Conservation (phyloP, 2,797 vertebrate species). For the Acanthurus lineatus region DNA sequence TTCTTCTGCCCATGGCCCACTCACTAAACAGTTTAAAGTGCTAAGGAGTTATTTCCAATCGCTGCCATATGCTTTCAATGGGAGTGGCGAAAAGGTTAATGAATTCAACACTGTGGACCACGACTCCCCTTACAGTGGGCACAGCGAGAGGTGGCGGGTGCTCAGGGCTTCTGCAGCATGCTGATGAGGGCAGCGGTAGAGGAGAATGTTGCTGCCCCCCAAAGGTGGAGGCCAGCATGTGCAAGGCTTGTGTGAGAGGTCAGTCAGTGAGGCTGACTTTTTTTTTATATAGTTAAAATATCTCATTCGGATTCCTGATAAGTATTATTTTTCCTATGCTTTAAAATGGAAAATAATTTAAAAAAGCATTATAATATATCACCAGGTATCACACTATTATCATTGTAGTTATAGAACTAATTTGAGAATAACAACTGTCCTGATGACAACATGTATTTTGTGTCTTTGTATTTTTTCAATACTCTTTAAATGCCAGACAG, state of each 20-base stretch:
- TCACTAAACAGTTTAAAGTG: conserved; percentile 74
- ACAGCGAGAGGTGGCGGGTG: conserved; percentile 51
- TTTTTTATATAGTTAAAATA: background rate
- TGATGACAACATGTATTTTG: background rate
- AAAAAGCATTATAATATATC: background rate
- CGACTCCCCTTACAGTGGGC: conserved; percentile 74
- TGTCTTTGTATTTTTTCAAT: no score
- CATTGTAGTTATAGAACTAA: background rate
- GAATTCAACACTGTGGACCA: conserved; percentile 81
- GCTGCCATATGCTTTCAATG: conserved; percentile 68
- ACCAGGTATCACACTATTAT: background rate
- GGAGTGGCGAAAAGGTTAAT: conserved; percentile 86
- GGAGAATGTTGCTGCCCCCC: conserved; percentile 82
- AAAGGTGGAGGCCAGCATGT: conserved; percentile 59
- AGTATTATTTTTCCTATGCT: no score
- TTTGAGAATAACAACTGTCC: background rate
- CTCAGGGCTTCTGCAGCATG: conserved; percentile 67
- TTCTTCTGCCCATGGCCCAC: conserved; percentile 43
- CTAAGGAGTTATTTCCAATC: conserved; percentile 72
- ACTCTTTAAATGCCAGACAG: no score
- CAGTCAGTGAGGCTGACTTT: background rate
- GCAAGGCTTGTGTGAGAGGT: conserved; percentile 28
- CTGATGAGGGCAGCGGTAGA: conserved; percentile 58
- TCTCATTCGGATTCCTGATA: background rate
- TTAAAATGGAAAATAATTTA: background rate